Evolutionary conservation across 2,797 vertebrate genomes (phyloP), one percentile per base, ranked within the genome.

Genomic region (Xenops minutus): DNA sequence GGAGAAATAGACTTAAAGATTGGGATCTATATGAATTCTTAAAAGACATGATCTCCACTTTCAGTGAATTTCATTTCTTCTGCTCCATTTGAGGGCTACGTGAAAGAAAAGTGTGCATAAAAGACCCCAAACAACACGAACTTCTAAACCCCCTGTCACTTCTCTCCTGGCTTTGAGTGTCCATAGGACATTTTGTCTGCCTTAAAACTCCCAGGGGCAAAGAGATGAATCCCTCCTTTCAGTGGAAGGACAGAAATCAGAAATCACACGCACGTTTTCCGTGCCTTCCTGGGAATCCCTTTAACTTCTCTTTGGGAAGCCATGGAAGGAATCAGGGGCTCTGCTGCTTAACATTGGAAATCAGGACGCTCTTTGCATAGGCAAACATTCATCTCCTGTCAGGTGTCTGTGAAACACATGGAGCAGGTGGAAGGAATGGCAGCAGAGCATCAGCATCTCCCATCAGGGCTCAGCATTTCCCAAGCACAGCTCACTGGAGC

Each of bases 401-500:
- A 87, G 82, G 69, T 85, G 88, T 56, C 61, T 48, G 64, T 55
- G 89, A 52, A 69, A 73, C 74, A 91, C 17, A 7, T 27, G 5
- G 37, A 9, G 24, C 20, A 5, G 4, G 36, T 44, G 71, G 59
- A 56, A 72, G 27, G 44, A 58, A 62, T 4, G 55, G 29, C 75
- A 85, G 49, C 20, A 32, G 89, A 81, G 30, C 27, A 77, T 29
- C 54, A 24, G 16, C 86, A 79, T 81, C 84, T 92, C 61, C 84
- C 34, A 27, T 3, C 74, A 41, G 77, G 68, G 16, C 77, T 51
- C 74, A 78, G 59, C 43, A 6, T 66, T 89, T 91, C 49, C 55
- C 58, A 86, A 67, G 43, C 55, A 58, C 76, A 92, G 79, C 48
- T n/a, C 13, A 80, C 95, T 96, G 93, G 82, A 80, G 85, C 93